These are phyloP conservation scores for Enteromius fasciolatus DNA, from an alignment of 2,797 vertebrate species.

Conservation along the genomic window DNA sequence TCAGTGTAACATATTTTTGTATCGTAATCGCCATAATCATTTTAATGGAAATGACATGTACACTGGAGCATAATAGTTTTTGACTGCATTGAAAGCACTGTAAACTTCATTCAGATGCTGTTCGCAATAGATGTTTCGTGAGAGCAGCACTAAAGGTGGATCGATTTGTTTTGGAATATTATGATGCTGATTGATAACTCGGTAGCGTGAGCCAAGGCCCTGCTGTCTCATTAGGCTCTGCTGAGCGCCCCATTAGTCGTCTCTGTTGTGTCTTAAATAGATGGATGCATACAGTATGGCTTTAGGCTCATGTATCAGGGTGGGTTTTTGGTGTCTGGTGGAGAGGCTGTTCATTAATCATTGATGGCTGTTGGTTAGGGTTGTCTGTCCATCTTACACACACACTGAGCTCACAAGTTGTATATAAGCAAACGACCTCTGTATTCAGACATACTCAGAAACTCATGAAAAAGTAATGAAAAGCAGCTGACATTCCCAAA, in stretches of 20 bases:
- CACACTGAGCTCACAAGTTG: slow-evolving; percentile 31
- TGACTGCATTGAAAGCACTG: background rate
- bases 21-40: background rate
- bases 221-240: slow-evolving; percentile 32
- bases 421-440: slow-evolving; percentile 31
- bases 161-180: slow-evolving; percentile 36
- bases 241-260: slow-evolving; percentile 26
- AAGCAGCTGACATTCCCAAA: slow-evolving; percentile 12
- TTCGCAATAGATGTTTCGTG: background rate
- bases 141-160: slow-evolving; percentile 9
- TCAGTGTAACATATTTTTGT: background rate
- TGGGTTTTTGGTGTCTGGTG: slow-evolving; percentile 52
- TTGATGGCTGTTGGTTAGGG: slow-evolving; percentile 55
- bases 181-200: slow-evolving; percentile 34
- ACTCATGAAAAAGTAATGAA: slow-evolving; percentile 54
- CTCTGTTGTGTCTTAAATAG: slow-evolving; percentile 47
- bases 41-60: background rate
- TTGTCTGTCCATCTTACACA: slow-evolving; percentile 48
- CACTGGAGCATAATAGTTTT: background rate
- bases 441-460: slow-evolving; percentile 40
- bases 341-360: slow-evolving; percentile 53
- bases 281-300: slow-evolving; percentile 34
- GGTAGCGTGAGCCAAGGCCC: slow-evolving; percentile 11
- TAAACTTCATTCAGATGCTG: background rate
- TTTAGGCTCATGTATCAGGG: slow-evolving; percentile 52